Conservation (phyloP, 2,113 vertebrate genomes). For the Bucco capensis region DNA sequence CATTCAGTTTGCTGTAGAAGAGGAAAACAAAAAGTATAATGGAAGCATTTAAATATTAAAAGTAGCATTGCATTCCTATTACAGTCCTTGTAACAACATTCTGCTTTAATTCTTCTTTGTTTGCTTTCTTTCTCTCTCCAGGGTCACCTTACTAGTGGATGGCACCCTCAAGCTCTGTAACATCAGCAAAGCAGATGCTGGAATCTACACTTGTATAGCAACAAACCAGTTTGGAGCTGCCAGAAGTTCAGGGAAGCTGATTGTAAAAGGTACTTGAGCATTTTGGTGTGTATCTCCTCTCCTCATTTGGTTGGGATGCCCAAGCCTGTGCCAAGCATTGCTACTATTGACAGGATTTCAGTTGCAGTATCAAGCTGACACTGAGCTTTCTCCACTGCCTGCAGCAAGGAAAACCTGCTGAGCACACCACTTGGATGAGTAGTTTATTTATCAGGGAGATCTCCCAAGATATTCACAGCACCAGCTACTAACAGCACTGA, state of each 20-base stretch:
- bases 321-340: background rate
- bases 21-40: background rate
- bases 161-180: constrained; percentile 84
- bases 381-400: background rate
- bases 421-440: background rate
- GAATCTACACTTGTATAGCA: constrained; percentile 81
- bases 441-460: background rate
- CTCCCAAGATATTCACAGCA: background rate
- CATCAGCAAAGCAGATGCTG: constrained; percentile 75
- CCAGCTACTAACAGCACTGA: background rate
- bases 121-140: background rate
- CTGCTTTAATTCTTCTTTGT: background rate
- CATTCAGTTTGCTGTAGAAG: background rate
- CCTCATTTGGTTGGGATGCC: background rate
- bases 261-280: constrained; percentile 82
- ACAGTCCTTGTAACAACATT: background rate
- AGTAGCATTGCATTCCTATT: background rate
- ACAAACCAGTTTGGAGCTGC: constrained; percentile 82
- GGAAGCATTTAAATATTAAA: background rate
- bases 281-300: no score
- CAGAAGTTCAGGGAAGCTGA: constrained; percentile 76
- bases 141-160: constrained; percentile 70
- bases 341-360: background rate
- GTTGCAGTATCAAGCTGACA: background rate
- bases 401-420: background rate